A percentile compares a stretch with the other conserved stretches of the same genome.
phyloP scores from a whole-genome alignment of 2,113 vertebrate species.

The Euleptes europaea region DNA sequence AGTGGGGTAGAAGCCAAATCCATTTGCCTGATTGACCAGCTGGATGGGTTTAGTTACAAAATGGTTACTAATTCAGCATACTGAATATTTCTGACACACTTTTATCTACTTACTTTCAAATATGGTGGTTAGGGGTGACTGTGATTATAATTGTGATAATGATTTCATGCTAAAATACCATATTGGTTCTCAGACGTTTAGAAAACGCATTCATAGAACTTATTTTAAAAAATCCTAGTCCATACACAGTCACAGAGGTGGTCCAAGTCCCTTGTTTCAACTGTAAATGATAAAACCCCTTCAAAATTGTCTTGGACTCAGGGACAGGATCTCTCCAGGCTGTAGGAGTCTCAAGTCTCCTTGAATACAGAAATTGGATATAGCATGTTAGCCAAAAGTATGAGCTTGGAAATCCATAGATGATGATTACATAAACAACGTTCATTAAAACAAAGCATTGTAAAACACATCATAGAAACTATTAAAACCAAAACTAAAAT shows the following conservation, averaged over 20 bases:
- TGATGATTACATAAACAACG: too few species aligned
- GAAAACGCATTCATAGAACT: background rate
- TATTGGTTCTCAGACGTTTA: background rate
- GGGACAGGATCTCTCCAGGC: background rate
- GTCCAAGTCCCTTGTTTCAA: background rate
- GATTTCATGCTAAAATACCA: background rate
- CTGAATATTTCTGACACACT: background rate
- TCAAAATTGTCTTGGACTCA: background rate
- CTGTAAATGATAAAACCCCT: background rate
- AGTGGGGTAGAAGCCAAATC: background rate
- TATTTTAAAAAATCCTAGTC: background rate
- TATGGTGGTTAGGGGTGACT: background rate
- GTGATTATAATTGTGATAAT: background rate
- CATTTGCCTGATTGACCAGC: conserved; percentile 7
- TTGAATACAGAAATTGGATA: background rate
- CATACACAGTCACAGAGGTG: background rate
- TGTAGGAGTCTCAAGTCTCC: background rate
- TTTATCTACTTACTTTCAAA: background rate
- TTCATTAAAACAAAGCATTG: too few species aligned
- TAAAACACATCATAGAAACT: too few species aligned
- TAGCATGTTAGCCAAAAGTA: too few species aligned
- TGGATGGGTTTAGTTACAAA: conserved; percentile 4
- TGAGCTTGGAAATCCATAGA: background rate
- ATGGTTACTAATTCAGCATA: background rate
- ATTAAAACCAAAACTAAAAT: too few species aligned